Evolutionary conservation across 2,113 vertebrate genomes (phyloP).

Genomic region (Orcinus orca): DNA sequence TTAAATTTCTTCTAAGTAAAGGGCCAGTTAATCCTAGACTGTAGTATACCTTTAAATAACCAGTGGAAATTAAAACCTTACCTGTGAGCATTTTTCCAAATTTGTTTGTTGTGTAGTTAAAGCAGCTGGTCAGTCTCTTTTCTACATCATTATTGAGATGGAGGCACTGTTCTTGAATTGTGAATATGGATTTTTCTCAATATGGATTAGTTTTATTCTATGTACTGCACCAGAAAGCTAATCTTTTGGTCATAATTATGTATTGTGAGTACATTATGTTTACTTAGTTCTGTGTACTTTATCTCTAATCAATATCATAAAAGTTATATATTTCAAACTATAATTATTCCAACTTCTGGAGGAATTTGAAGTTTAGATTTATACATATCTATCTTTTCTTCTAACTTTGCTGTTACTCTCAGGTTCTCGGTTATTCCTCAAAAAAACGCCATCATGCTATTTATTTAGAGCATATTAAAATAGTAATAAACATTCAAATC

Average conservation of each 20-base stretch:
- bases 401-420: neutral
- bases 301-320: neutral
- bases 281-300: neutral
- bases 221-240: neutral
- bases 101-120: neutral
- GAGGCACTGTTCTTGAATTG: neutral
- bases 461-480: conserved; percentile 18
- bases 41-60: neutral
- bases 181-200: neutral
- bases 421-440: neutral
- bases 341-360: neutral
- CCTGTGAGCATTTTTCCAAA: neutral
- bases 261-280: neutral
- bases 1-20: neutral
- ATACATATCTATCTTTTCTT: neutral
- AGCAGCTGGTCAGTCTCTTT: neutral
- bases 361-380: conserved; percentile 14
- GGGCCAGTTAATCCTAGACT: neutral
- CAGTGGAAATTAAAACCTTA: neutral
- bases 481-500: conserved; percentile 14
- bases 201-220: neutral
- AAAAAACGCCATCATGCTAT: neutral
- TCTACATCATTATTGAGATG: neutral
- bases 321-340: neutral
- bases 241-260: neutral